Conservation (phyloP, 1,140 invertebrate genomes). For the Drosophila leontia region DNA sequence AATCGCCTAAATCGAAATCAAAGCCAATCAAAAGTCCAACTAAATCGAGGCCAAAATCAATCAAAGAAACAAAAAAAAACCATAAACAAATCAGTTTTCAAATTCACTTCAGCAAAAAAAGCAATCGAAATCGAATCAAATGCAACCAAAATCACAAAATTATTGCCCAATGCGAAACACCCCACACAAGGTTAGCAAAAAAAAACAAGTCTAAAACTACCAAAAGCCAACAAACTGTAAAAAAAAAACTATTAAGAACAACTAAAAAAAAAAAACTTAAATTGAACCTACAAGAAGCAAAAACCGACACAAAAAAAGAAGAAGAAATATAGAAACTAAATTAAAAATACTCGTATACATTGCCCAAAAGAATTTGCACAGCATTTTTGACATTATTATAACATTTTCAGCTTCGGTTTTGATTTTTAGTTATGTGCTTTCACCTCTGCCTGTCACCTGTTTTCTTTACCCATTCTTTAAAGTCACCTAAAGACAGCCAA, state of each 20-base stretch:
- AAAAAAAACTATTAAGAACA: conserved; percentile 18
- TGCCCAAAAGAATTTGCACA: conserved; percentile 68
- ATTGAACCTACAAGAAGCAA: conserved; percentile 27
- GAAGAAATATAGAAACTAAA: conserved; percentile 5
- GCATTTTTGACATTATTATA: conserved; percentile 42
- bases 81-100: conserved; percentile 43
- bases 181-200: conserved; percentile 80
- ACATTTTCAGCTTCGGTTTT: conserved; percentile 20
- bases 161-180: conserved; percentile 77
- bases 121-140: conserved; percentile 44
- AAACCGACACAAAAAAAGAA: conserved; percentile 35
- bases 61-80: conserved; percentile 5
- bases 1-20: conserved; percentile 38
- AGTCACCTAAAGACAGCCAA: not conserved
- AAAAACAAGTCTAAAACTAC: conserved; percentile 20
- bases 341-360: conserved; percentile 7
- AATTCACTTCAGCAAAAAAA: conserved; percentile 38
- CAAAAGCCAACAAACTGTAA: conserved; percentile 37
- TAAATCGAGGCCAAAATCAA: conserved; percentile 41
- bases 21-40: conserved; percentile 50
- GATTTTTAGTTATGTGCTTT: conserved; percentile 4
- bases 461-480: not conserved
- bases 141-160: conserved; percentile 81
- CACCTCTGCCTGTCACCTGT: conserved; percentile 19
- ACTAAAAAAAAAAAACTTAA: conserved; percentile 24